phyloP scores from a whole-genome alignment of 2,888 invertebrate genomes.

The Argyresthia goedartella region DNA sequence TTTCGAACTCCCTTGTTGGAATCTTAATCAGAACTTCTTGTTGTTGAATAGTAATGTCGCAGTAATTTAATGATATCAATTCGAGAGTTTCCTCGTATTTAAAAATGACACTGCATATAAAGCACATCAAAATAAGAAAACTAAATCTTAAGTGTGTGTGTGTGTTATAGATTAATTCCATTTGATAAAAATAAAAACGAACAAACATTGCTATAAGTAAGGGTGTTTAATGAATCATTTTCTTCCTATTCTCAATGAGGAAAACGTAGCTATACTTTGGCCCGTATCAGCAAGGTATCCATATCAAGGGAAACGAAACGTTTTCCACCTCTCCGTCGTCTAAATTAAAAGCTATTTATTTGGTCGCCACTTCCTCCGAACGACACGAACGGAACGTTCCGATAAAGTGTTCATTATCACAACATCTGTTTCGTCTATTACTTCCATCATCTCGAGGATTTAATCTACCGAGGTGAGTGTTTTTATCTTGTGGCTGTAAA shows the following conservation, averaged over 20 bases:
- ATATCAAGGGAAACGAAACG: not conserved
- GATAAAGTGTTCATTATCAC: slow-evolving; percentile 25
- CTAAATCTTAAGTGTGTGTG: too few relatives aligned
- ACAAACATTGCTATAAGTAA: too few relatives aligned
- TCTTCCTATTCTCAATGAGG: too few relatives aligned
- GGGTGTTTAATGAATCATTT: too few relatives aligned
- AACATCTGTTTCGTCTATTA: slow-evolving; percentile 20
- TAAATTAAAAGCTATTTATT: slow-evolving; percentile 36
- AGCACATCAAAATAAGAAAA: too few relatives aligned
- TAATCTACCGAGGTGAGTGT: not conserved
- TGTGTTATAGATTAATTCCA: too few relatives aligned
- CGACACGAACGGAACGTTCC: slow-evolving; percentile 15
- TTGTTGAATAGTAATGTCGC: slow-evolving; percentile 18
- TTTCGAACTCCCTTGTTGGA: too few relatives aligned
- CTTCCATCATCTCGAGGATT: slow-evolving; percentile 2
- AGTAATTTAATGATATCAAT: not conserved
- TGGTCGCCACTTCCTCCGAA: slow-evolving; percentile 23
- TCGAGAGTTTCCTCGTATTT: too few relatives aligned
- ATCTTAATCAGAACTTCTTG: slow-evolving; percentile 25
- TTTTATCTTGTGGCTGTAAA: not conserved
- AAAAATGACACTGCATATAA: too few relatives aligned
- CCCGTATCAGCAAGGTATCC: not conserved
- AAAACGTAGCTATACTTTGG: not conserved
- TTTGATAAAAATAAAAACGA: too few relatives aligned
- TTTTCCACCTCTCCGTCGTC: slow-evolving; percentile 14